phyloP scores from a whole-genome alignment of 2,888 invertebrate genomes.

The Ornithoptera priamus region DNA sequence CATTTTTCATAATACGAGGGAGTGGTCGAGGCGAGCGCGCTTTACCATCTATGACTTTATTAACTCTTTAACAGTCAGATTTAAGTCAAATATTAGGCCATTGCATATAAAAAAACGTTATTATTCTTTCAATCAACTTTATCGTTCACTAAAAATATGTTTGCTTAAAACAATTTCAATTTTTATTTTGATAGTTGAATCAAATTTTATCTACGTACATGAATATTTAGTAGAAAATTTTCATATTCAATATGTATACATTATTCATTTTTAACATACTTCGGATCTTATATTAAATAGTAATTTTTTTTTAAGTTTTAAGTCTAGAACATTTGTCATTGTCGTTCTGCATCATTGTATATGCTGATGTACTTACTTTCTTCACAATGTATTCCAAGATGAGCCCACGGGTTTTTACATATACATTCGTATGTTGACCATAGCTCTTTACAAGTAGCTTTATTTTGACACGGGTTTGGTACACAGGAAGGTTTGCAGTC shows the following conservation, averaged over 20 bases:
- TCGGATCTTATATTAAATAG: neutral
- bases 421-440: constrained; percentile 96
- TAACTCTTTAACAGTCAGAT: too few relatives aligned
- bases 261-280: neutral
- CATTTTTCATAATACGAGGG: too few relatives aligned
- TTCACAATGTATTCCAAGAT: constrained; percentile 93
- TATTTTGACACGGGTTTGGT: constrained; percentile 95
- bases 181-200: neutral
- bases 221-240: neutral
- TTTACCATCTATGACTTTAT: too few relatives aligned
- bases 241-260: neutral
- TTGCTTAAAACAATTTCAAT: neutral
- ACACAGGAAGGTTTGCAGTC: constrained; percentile 97
- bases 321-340: too few relatives aligned
- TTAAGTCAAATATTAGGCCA: too few relatives aligned
- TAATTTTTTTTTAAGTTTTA: too few relatives aligned
- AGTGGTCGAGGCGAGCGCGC: too few relatives aligned
- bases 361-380: constrained; percentile 83
- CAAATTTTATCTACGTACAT: neutral
- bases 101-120: too few relatives aligned
- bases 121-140: too few relatives aligned
- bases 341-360: neutral
- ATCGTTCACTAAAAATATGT: neutral
- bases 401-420: constrained; percentile 96
- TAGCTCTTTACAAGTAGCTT: constrained; percentile 92